phyloP scores from a whole-genome alignment of 2,113 vertebrate genomes.

The Mirza zaza region DNA sequence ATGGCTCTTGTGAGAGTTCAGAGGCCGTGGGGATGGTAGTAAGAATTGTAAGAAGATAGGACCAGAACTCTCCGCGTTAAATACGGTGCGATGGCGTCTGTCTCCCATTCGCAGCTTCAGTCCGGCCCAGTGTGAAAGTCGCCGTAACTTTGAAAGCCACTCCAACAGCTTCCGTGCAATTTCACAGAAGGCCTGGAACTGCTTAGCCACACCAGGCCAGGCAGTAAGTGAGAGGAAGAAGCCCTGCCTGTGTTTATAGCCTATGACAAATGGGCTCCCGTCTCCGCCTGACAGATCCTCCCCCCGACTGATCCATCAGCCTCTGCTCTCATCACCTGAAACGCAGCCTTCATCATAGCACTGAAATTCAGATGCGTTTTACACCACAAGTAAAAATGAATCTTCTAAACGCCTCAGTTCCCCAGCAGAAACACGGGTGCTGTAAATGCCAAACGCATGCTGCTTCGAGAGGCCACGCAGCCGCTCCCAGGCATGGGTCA shows the following conservation, averaged over 20 bases:
- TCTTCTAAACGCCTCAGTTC: slow-evolving; percentile 51
- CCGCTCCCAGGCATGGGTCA: fast-evolving
- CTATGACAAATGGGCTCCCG: slow-evolving; percentile 46
- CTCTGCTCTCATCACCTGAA: not conserved
- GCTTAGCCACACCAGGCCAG: not conserved
- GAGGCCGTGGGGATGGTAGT: too few relatives aligned
- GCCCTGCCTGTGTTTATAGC: not conserved
- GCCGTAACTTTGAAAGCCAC: not conserved
- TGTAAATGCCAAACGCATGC: not conserved
- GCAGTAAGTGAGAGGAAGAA: not conserved
- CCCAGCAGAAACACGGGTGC: not conserved
- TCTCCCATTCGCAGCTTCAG: not conserved
- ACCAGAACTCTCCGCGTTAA: too few relatives aligned
- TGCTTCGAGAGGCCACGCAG: not conserved
- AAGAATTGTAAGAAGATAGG: not conserved
- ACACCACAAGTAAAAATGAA: slow-evolving; percentile 46
- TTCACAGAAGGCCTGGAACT: not conserved
- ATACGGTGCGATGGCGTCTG: fast-evolving
- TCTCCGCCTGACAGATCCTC: slow-evolving; percentile 50
- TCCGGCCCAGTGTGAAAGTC: not conserved
- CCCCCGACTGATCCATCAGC: not conserved
- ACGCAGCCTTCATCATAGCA: not conserved
- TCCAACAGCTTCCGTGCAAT: not conserved
- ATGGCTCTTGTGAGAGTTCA: fast-evolving
- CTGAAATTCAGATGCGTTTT: slow-evolving; percentile 54